phyloP scores from a whole-genome alignment of 1,140 invertebrate genomes.

The Tribolium madens region DNA sequence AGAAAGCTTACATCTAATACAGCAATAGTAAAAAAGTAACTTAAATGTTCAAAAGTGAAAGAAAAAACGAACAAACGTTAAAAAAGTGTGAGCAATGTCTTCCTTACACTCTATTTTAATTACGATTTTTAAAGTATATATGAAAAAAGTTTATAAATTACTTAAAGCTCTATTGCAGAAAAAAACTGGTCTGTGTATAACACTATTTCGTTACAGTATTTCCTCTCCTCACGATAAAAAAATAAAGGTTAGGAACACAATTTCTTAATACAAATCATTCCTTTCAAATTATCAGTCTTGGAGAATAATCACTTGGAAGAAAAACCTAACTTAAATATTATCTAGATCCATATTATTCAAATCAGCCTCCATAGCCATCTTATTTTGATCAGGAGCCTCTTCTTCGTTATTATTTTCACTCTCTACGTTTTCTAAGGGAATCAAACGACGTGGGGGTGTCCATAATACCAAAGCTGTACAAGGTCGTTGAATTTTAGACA shows the following conservation, averaged over 20 bases:
- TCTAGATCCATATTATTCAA: conserved; percentile 40
- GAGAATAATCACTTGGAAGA: conserved; percentile 15
- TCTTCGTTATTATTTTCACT: conserved; percentile 53
- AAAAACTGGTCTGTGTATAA: too few relatives aligned
- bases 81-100: too few relatives aligned
- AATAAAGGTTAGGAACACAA: conserved; percentile 20
- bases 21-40: too few relatives aligned
- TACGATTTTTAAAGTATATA: too few relatives aligned
- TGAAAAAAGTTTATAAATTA: too few relatives aligned
- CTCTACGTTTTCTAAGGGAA: conserved; percentile 8
- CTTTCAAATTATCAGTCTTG: conserved; percentile 18
- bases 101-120: too few relatives aligned
- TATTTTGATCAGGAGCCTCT: conserved; percentile 49
- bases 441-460: conserved; percentile 71
- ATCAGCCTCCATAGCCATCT: conserved; percentile 43
- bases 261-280: conserved; percentile 14
- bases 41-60: too few relatives aligned
- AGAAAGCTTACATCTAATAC: too few relatives aligned
- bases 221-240: neutral
- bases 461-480: conserved; percentile 82
- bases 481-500: conserved; percentile 75
- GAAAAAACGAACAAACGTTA: too few relatives aligned
- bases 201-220: too few relatives aligned
- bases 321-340: conserved; percentile 22
- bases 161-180: too few relatives aligned